phyloP scores from a whole-genome alignment of 2,888 invertebrate genomes.

The Fissipunctia ypsillon region DNA sequence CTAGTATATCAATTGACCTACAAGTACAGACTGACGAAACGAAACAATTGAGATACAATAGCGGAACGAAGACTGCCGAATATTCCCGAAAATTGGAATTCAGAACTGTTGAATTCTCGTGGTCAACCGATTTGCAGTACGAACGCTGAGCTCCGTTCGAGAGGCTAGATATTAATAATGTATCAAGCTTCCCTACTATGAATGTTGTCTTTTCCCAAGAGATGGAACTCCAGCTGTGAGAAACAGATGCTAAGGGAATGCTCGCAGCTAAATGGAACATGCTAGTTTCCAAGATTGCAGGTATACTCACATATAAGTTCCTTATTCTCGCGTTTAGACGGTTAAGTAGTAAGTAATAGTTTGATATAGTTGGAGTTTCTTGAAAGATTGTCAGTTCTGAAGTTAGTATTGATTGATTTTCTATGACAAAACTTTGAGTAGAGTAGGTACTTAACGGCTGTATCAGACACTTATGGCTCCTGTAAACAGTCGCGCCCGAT shows the following conservation, averaged over 20 bases:
- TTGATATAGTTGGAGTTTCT: constrained; percentile 4
- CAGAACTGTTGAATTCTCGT: constrained; percentile 38
- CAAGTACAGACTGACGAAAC: constrained; percentile 21
- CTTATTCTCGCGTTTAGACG: constrained; percentile 20
- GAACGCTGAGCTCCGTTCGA: constrained; percentile 33
- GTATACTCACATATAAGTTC: constrained; percentile 10
- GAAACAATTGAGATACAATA: constrained; percentile 40
- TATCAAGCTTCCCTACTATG: constrained; percentile 32
- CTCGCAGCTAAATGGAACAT: constrained; percentile 46
- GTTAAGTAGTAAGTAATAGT: constrained; percentile 6
- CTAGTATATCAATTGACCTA: constrained; percentile 25
- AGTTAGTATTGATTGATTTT: constrained; percentile 25
- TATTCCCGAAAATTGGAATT: constrained; percentile 43
- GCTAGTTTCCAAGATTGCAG: constrained; percentile 52
- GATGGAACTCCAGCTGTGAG: constrained; percentile 45
- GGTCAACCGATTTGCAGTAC: constrained; percentile 52
- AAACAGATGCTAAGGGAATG: constrained; percentile 55
- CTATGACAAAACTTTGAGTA: not conserved
- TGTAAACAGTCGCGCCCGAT: too few relatives aligned
- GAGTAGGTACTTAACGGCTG: not conserved
- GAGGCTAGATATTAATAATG: constrained; percentile 54
- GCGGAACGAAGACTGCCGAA: constrained; percentile 24
- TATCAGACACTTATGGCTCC: too few relatives aligned
- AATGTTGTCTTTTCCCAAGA: constrained; percentile 52
- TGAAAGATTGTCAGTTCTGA: not conserved